Percentiles rank a stretch among this genome's conserved stretches.
Evolutionary conservation across 30 jellyfish, hydroid and myxozoan species (phyloP).

Genomic region (Hydractinia echinata): DNA sequence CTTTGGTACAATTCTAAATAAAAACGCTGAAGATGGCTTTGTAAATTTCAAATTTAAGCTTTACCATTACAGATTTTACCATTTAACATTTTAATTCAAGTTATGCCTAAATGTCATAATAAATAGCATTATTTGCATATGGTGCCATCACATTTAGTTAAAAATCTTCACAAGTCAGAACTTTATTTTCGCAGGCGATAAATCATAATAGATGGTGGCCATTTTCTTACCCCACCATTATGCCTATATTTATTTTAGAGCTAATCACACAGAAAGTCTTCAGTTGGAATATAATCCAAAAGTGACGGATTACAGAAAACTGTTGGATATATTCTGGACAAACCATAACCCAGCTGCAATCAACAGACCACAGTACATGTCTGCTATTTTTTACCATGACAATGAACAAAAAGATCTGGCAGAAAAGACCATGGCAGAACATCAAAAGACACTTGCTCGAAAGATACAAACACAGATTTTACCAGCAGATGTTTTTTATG

Average conservation of each 20-base stretch:
- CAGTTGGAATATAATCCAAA: constrained; percentile 66
- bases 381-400: constrained; percentile 81
- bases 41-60: no score
- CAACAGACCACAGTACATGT: constrained; percentile 69
- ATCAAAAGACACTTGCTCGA: constrained; percentile 32
- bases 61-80: no score
- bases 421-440: constrained; percentile 50
- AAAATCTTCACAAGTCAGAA: no score
- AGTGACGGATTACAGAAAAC: constrained; percentile 47
- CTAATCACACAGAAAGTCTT: constrained; percentile 90
- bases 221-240: no score
- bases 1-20: no score
- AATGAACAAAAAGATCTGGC: constrained; percentile 71
- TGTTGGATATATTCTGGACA: constrained; percentile 73
- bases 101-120: no score
- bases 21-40: no score
- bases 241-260: constrained; percentile 24
- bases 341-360: constrained; percentile 75
- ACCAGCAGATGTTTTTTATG: constrained; percentile 85
- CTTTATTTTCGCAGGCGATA: no score
- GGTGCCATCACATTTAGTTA: no score
- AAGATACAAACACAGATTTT: constrained; percentile 54
- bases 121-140: no score
- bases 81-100: no score
- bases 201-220: no score